These are phyloP conservation scores for Leptobrachium leishanense DNA, from an alignment of 2,113 vertebrate genomes.

Conservation along the genomic window DNA sequence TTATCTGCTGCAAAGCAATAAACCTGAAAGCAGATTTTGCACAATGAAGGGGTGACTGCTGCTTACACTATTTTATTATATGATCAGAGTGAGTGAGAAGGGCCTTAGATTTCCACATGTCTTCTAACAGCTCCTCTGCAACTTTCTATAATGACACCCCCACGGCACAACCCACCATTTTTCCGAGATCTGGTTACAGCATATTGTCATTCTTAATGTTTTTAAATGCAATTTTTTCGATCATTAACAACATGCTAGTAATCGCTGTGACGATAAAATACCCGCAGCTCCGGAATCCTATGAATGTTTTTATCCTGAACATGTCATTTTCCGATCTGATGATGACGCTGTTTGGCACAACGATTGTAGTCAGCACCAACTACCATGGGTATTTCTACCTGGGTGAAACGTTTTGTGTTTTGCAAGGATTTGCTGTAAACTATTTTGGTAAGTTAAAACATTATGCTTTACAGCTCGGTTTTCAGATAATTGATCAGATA, in stretches of 20 bases:
- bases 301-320: constrained; percentile 61
- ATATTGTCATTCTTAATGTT: constrained; percentile 63
- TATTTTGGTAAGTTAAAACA: constrained; percentile 63
- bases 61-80: not conserved
- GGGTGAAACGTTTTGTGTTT: constrained; percentile 60
- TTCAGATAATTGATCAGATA: too few species aligned
- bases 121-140: constrained; percentile 15
- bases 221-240: constrained; percentile 59
- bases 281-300: constrained; percentile 59
- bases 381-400: constrained; percentile 64
- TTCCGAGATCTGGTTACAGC: constrained; percentile 61
- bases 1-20: constrained; percentile 22
- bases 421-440: constrained; percentile 67
- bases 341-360: constrained; percentile 61
- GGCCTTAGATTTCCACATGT: not conserved
- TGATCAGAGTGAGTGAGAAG: constrained; percentile 16
- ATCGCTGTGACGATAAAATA: constrained; percentile 61
- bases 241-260: constrained; percentile 66
- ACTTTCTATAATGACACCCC: not conserved
- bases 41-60: not conserved
- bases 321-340: constrained; percentile 66
- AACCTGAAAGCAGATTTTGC: not conserved
- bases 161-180: constrained; percentile 54
- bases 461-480: not conserved
- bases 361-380: constrained; percentile 65